Percentiles rank a stretch among this genome's conserved stretches.
These are phyloP conservation scores for Phlogophora meticulosa DNA, from an alignment of 2,888 invertebrate genomes.

Conservation along the genomic window DNA sequence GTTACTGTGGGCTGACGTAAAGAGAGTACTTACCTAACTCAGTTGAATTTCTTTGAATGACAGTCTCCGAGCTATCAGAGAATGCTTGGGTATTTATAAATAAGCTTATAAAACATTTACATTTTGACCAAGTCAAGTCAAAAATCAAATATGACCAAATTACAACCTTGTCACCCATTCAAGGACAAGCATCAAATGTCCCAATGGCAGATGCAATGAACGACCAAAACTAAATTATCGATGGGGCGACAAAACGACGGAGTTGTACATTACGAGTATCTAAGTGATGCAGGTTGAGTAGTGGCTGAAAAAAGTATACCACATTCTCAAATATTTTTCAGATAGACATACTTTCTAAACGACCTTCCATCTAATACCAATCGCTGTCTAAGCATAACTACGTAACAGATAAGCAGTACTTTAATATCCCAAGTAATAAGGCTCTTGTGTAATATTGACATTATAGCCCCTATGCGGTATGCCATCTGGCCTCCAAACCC, in stretches of 20 bases:
- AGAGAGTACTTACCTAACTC: conserved; percentile 50
- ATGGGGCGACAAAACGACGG: too few relatives aligned
- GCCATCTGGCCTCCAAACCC: conserved; percentile 40
- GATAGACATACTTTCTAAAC: background rate
- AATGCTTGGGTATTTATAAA: conserved; percentile 2
- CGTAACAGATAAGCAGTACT: conserved; percentile 42
- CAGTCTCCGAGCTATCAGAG: conserved; percentile 33
- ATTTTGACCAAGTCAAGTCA: too few relatives aligned
- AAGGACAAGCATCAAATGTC: background rate
- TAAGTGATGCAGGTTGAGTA: too few relatives aligned
- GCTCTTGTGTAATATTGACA: conserved; percentile 50
- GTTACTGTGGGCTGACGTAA: conserved; percentile 55
- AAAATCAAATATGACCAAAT: background rate
- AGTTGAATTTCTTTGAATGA: conserved; percentile 57
- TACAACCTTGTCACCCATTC: background rate
- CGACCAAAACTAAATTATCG: background rate
- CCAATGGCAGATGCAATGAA: background rate
- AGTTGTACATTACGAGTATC: too few relatives aligned
- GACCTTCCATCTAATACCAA: conserved; percentile 1
- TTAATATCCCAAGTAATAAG: conserved; percentile 46
- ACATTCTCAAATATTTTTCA: background rate
- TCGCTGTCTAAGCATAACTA: conserved; percentile 20
- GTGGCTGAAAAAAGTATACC: too few relatives aligned
- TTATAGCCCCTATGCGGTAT: conserved; percentile 44
- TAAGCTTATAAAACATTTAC: background rate